Evolutionary conservation across 1,140 invertebrate genomes (phyloP), one percentile per base, ranked within the genome.

Genomic region (Rhynchophorus ferrugineus): DNA sequence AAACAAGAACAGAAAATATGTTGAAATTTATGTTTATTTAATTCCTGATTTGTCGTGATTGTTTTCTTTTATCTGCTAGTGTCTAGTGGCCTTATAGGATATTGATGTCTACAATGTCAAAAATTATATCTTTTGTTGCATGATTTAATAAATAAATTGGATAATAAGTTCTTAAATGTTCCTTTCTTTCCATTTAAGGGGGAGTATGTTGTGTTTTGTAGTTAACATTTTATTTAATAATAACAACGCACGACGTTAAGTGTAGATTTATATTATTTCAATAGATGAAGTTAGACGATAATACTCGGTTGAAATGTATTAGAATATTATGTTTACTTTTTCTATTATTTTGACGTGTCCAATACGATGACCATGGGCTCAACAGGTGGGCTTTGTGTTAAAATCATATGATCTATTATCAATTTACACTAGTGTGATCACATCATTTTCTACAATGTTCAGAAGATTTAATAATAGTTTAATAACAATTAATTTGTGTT

Each of bases 91-190:
- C 45, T 39, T 44, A 11, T 39, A 6, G 22, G 39, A 21, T 42
- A 36, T 52, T 45, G 16, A 39, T 39, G 34, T 34, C 36, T 6
- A 33, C 29, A 29, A 45, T 34, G 49, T 29, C 35, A 37, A 37
- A 37, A 37, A 38, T 52, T 45, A 45, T 17, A 5, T 35, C 36
- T 39, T 50, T 50, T 50, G 18, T 50, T 20, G 41, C 33, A 21
- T 50, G 41, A 36, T 52, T 52, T 39, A 52, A 52, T 52, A 52
- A 52, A 44, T 52, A 52, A 52, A 52, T 52, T 52, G 49, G 34
- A 52, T 52, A 52, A 52, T 52, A n/a, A 14, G 2, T n/a, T 49
- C n/a, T 50, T 33, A 50, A 43, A 50, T 50, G 19, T 20, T 45
- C 49, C 43, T 52, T 52, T 45, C 43, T 52, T 45, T 38, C 18